These are phyloP conservation scores for Cheilosia urbana DNA, from an alignment of 2,888 invertebrate genomes.

Conservation along the genomic window DNA sequence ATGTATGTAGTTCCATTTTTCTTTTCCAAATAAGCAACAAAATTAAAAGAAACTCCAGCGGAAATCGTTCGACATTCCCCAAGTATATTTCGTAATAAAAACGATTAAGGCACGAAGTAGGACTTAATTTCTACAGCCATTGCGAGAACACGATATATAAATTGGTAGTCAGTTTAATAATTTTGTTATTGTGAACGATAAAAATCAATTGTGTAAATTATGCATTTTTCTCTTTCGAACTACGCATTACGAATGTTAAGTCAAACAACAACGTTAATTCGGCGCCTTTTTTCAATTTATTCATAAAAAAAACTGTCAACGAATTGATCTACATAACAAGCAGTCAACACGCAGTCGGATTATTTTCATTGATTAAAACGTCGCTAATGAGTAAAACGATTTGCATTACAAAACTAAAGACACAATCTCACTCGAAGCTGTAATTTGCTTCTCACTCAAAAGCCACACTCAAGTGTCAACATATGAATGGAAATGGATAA, in stretches of 20 bases:
- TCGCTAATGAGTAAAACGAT: conserved; percentile 48
- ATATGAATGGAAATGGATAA: conserved; percentile 25
- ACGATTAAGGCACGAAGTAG: no score
- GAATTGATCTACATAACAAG: conserved; percentile 57
- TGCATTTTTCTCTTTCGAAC: conserved; percentile 32
- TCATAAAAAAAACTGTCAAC: conserved; percentile 2
- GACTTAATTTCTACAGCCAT: neutral
- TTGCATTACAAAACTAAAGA: conserved; percentile 34
- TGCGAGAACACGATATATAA: neutral
- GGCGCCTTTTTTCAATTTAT: conserved; percentile 13
- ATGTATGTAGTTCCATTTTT: no score
- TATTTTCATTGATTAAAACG: conserved; percentile 72
- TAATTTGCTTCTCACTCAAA: conserved; percentile 9
- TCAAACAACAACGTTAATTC: conserved; percentile 25
- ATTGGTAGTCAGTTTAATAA: neutral
- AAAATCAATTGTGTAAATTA: conserved; percentile 51
- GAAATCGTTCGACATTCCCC: no score
- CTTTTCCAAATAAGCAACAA: no score
- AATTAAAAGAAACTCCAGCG: no score
- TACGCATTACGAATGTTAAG: conserved; percentile 48
- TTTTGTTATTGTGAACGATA: conserved; percentile 9
- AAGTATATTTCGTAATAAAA: no score
- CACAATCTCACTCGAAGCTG: conserved; percentile 30
- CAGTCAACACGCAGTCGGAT: conserved; percentile 51
- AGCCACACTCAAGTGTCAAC: conserved; percentile 41